Base-by-base conservation (phyloP, 1,140 invertebrate genomes). In the Nilaparvata lugens region DNA sequence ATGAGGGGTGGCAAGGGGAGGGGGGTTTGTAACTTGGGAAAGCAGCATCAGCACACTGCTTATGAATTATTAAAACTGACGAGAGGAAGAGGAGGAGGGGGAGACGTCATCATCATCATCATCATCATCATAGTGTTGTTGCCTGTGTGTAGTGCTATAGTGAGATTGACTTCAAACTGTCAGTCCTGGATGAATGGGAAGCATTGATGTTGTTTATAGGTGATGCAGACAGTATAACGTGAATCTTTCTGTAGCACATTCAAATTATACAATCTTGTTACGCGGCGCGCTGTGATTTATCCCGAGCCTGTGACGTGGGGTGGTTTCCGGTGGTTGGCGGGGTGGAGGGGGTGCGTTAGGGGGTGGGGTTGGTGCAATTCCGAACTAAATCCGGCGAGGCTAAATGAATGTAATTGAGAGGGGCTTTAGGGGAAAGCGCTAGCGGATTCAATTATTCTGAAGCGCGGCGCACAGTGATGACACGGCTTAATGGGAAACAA, bases 231-330 rank as follows among this genome's bases (percentile, higher is more conserved):
- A n/a, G n/a, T n/a, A n/a, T n/a, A n/a, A n/a, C n/a, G n/a, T n/a
- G n/a, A n/a, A n/a, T n/a, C n/a, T n/a, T 13, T 52, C 51, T 9
- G 21, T 24, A 24, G 51, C 51, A 25, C 53, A 55, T 55, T 55
- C 53, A 55, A 55, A 55, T 55, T 55, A 55, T 35, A 55, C 53
- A 55, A 55, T 55, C 53, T 55, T 55, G 53, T 55, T 55, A 55
- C 53, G 53, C 53, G n/a, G n/a, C n/a, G n/a, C n/a, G n/a, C n/a
- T n/a, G 53, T 55, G 53, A 55, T 55, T 55, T 55, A 55, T 55
- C 53, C 53, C 28, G n/a, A 35, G 28, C 25, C 16, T 24, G 52
- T 28, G 24, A 16, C 19, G 24, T 18, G 21, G 21, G 45, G 45
- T 18, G 45, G 9, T 19, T 18, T 19, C 19, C 7, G 45, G 6